phyloP scores from a whole-genome alignment of 2,888 invertebrate genomes.

The Volucella inflata region DNA sequence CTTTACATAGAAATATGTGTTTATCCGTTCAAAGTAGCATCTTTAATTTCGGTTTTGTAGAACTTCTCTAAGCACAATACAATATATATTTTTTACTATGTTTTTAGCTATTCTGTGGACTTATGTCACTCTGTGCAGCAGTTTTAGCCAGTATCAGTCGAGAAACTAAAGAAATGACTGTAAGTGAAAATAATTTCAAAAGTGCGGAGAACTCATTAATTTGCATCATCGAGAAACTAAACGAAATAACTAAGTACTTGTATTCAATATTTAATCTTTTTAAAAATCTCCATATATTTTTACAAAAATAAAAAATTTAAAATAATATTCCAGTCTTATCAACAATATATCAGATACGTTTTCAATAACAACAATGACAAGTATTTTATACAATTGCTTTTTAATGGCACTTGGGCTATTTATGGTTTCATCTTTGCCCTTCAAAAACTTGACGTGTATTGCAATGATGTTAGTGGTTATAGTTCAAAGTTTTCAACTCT shows the following conservation, averaged over 20 bases:
- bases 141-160: slow-evolving; percentile 2
- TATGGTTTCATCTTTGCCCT: slow-evolving; percentile 20
- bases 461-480: slow-evolving; percentile 8
- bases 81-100: not conserved
- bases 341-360: slow-evolving; percentile 28
- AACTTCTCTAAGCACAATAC: too few species aligned
- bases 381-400: slow-evolving; percentile 26
- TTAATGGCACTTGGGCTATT: slow-evolving; percentile 36
- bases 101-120: slow-evolving; percentile 40
- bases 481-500: slow-evolving; percentile 16
- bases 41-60: too few species aligned
- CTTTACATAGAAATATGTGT: too few species aligned
- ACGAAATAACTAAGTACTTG: slow-evolving; percentile 13
- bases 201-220: not conserved
- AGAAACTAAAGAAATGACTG: slow-evolving; percentile 13
- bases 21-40: too few species aligned
- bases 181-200: not conserved
- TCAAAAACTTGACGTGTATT: slow-evolving; percentile 17
- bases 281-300: too few species aligned
- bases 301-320: not conserved
- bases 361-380: slow-evolving; percentile 31
- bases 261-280: too few species aligned
- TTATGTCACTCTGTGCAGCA: slow-evolving; percentile 9
- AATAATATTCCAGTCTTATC: slow-evolving; percentile 2
- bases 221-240: slow-evolving; percentile 16